Conservation (phyloP, 1,140 invertebrate species). For the Linepithema humile region DNA sequence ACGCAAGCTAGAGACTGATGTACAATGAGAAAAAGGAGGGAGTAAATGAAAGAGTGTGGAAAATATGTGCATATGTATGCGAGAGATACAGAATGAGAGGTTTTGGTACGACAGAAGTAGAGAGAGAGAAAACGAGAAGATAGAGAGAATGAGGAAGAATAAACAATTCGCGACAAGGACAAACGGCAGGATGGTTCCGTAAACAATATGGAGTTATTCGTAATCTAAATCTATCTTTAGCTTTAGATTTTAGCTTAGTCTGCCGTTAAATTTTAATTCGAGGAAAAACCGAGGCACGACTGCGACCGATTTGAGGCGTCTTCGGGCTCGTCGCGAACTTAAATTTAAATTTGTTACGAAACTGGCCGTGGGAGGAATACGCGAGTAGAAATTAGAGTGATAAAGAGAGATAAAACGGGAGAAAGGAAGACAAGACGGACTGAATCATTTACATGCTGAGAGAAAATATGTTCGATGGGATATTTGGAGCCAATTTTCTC, state of each 20-base stretch:
- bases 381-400: background rate
- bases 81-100: background rate
- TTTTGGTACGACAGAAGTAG: background rate
- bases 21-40: slow-evolving; percentile 12
- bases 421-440: background rate
- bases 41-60: slow-evolving; percentile 5
- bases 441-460: slow-evolving; percentile 6
- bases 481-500: slow-evolving; percentile 4
- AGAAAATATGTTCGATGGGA: slow-evolving; percentile 17
- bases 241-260: slow-evolving; percentile 48
- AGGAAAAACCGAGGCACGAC: slow-evolving; percentile 26
- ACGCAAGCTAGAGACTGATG: slow-evolving; percentile 29
- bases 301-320: slow-evolving; percentile 29
- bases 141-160: background rate
- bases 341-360: slow-evolving; percentile 35
- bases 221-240: slow-evolving; percentile 43
- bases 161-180: slow-evolving; percentile 4
- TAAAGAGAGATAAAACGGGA: background rate
- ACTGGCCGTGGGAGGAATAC: slow-evolving; percentile 5
- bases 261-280: slow-evolving; percentile 35
- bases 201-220: slow-evolving; percentile 35
- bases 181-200: slow-evolving; percentile 16
- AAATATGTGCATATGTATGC: background rate
- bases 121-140: background rate
- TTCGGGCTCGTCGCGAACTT: background rate